Evolutionary conservation across 1,140 invertebrate genomes (phyloP).

Genomic region (Grapholita molesta): DNA sequence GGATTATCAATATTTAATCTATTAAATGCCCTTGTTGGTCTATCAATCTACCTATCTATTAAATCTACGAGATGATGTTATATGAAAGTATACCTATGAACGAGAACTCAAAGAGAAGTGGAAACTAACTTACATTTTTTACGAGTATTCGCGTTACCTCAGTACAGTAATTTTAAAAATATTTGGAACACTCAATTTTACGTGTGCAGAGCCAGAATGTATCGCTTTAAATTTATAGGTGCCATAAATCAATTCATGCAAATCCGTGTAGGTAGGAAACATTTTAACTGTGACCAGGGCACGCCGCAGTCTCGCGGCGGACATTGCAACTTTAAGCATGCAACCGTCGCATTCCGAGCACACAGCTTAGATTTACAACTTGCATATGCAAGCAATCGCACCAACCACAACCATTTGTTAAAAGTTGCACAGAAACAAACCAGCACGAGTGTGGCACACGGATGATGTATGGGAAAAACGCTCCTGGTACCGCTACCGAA

Average conservation of each 20-base stretch:
- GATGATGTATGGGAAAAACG: slow-evolving; percentile 61
- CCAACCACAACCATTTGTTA: slow-evolving; percentile 14
- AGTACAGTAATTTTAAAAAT: slow-evolving; percentile 35
- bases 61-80: too few species aligned
- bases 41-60: too few species aligned
- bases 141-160: too few species aligned
- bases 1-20: too few species aligned
- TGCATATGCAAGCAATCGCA: slow-evolving; percentile 15
- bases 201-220: not conserved
- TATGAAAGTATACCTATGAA: slow-evolving; percentile 31
- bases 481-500: slow-evolving; percentile 35
- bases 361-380: slow-evolving; percentile 10
- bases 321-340: slow-evolving; percentile 6
- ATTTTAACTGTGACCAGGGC: not conserved
- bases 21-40: too few species aligned
- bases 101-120: too few species aligned
- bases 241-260: not conserved
- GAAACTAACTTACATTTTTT: too few species aligned
- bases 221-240: not conserved
- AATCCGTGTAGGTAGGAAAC: not conserved
- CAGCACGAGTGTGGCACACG: slow-evolving; percentile 32
- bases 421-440: slow-evolving; percentile 16
- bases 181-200: not conserved
- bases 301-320: not conserved
- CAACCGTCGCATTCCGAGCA: slow-evolving; percentile 1